These are phyloP conservation scores for Clupea harengus DNA, from an alignment of 2,113 vertebrate genomes.

Conservation along the genomic window DNA sequence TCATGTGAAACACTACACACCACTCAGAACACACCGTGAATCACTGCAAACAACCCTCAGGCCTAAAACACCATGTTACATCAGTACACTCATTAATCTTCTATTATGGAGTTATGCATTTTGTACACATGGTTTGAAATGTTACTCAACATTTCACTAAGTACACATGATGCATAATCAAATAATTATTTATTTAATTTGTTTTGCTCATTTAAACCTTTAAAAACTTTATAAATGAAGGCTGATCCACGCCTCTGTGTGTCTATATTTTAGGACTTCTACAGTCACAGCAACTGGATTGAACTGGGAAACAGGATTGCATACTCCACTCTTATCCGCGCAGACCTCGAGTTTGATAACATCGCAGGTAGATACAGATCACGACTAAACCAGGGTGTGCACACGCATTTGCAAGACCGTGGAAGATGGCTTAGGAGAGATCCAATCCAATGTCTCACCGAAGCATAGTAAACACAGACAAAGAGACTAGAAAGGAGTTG, in stretches of 20 bases:
- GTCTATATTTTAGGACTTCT: slow-evolving; percentile 59
- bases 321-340: slow-evolving; percentile 55
- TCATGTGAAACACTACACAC: too few relatives aligned
- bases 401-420: neutral
- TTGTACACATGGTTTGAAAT: too few relatives aligned
- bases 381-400: neutral
- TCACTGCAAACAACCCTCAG: too few relatives aligned
- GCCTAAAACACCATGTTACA: too few relatives aligned
- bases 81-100: too few relatives aligned
- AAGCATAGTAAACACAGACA: neutral
- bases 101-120: too few relatives aligned
- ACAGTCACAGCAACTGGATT: slow-evolving; percentile 70
- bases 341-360: slow-evolving; percentile 53
- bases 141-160: too few relatives aligned
- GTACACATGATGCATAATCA: too few relatives aligned
- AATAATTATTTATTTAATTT: neutral
- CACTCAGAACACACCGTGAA: too few relatives aligned
- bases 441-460: neutral
- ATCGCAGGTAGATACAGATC: slow-evolving; percentile 57
- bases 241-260: neutral
- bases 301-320: slow-evolving; percentile 55
- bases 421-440: neutral
- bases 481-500: neutral
- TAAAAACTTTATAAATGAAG: too few relatives aligned
- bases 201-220: neutral